Conservation (phyloP, 2,888 invertebrate species). For the Stenotaenia linearis region DNA sequence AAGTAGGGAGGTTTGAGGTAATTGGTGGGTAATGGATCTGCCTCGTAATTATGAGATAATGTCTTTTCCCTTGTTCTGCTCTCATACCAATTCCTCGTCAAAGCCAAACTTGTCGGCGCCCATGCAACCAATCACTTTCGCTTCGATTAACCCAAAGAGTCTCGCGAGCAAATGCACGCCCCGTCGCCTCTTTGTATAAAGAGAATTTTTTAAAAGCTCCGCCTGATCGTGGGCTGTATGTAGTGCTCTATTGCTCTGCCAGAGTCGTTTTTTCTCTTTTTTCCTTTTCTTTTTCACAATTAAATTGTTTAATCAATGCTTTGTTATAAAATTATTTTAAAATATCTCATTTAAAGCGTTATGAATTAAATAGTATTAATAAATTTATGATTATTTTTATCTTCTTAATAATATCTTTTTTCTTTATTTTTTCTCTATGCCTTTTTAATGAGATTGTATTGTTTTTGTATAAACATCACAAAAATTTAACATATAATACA, state of each 20-base stretch:
- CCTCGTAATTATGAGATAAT: slow-evolving; percentile 9
- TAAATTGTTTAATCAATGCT: not conserved
- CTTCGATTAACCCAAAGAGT: slow-evolving; percentile 1
- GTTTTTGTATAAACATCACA: no score
- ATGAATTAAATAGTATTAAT: no score
- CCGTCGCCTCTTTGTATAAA: slow-evolving; percentile 9
- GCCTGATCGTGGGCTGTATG: not conserved
- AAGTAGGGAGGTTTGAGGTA: not conserved
- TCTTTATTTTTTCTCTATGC: no score
- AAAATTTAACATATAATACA: not conserved
- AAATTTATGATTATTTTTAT: no score
- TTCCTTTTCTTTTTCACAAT: not conserved
- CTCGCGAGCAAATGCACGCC: not conserved
- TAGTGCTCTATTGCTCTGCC: not conserved
- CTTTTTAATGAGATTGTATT: no score
- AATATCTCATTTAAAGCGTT: no score
- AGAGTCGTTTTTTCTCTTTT: not conserved
- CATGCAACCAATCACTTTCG: slow-evolving; percentile 4
- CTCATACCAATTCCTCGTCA: slow-evolving; percentile 4
- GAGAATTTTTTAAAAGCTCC: slow-evolving; percentile 9
- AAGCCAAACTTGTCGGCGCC: slow-evolving; percentile 5
- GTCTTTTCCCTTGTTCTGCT: not conserved
- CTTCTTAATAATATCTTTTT: no score
- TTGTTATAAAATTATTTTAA: not conserved
- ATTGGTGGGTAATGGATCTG: slow-evolving; percentile 9